phyloP scores from a whole-genome alignment of 92 coral and sea anemone genomes.

The Phenganax stokvisi region DNA sequence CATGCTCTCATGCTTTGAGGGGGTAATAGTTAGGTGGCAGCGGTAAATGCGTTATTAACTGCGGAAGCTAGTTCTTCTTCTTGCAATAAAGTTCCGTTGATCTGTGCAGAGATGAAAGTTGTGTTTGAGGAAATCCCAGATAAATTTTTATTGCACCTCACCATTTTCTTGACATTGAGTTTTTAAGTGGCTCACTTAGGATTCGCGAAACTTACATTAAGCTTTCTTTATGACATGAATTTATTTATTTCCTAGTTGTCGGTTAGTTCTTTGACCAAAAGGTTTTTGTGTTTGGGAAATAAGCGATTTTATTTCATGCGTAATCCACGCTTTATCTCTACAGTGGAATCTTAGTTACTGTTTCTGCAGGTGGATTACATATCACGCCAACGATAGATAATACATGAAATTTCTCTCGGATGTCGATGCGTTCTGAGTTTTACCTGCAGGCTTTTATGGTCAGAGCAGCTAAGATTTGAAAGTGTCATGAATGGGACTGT shows the following conservation, averaged over 20 bases:
- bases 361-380: not conserved
- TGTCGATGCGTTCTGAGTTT: not conserved
- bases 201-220: too few species aligned
- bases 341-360: too few species aligned
- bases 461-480: not conserved
- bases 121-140: too few species aligned
- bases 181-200: too few species aligned
- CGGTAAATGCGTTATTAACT: not conserved
- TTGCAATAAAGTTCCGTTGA: too few species aligned
- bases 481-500: not conserved
- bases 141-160: too few species aligned
- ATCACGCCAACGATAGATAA: not conserved
- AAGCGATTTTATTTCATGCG: too few species aligned
- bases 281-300: too few species aligned
- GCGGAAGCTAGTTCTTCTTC: too few species aligned
- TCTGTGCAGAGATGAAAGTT: too few species aligned
- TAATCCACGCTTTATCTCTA: too few species aligned
- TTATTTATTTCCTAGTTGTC: slow-evolving; percentile 1
- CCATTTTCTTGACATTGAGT: too few species aligned
- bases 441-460: not conserved
- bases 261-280: not conserved
- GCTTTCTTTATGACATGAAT: not conserved
- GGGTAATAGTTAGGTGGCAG: not conserved
- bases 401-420: not conserved
- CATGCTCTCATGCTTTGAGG: not conserved